Base-by-base conservation (phyloP, 2,797 vertebrate genomes). In the Bovichtus variegatus region DNA sequence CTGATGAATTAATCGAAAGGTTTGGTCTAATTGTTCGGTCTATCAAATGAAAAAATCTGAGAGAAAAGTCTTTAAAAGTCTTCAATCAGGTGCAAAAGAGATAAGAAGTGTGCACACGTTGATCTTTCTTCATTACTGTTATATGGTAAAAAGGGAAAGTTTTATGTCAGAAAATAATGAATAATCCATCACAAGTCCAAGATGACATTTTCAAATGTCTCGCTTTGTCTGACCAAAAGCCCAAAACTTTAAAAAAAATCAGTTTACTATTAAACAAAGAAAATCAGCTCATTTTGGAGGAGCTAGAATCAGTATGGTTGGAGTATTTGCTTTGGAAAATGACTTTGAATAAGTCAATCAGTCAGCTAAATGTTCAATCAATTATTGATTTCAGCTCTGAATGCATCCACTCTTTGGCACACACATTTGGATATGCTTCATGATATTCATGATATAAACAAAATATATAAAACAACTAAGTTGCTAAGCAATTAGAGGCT, bases 401-500 rank as follows among this genome's bases (percentile, higher is more conserved):
- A 74, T 34, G 29, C 38, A 27, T 27, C 13, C 44, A 19, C 18
- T 61, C 21, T 13, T 21, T 76, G 15, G 12, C 54, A 58, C 12
- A 63, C 29, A 66, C 31, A 53, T 81, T 55, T 54, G 29, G 25
- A 74, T 77, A 64, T 47, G 29, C 34, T 44, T 78, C 57, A 69
- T 80, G 31, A 34, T 34, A 34, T 34, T 34, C 70, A 53, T 29
- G 9, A 69, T 64, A 64, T 50, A 25, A 53, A 69, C 36, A 43
- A 62, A 66, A 66, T 71, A 47, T 68, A 66, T 43, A 44, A 34
- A 55, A 44, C 7, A 44, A 12, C 23, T 15, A 27, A 63, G 25
- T 78, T 79, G 61, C 77, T 72, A 1, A n/a, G 67, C 51, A 82
- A 78, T 82, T 80, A 65, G 21, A 76, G 68, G 12, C 29, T 64